Conservation (phyloP, 1,140 invertebrate species). For the Lepidurus apus region DNA sequence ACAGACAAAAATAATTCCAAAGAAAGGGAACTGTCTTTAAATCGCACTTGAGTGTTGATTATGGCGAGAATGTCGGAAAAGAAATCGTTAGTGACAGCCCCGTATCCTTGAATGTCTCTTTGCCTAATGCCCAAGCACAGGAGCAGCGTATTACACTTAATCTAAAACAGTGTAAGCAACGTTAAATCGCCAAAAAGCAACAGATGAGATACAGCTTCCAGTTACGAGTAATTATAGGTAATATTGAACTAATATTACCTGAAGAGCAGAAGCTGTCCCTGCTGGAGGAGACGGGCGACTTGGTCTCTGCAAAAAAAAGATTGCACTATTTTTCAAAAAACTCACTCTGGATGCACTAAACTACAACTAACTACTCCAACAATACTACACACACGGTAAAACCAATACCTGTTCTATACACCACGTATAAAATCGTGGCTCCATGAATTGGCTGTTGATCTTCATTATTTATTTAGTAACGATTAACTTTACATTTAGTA, state of each 20-base stretch:
- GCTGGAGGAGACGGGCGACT: neutral
- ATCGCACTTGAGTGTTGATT: neutral
- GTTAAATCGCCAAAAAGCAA: neutral
- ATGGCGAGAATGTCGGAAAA: neutral
- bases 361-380: neutral
- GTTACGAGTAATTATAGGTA: neutral
- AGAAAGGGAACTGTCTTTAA: constrained; percentile 16
- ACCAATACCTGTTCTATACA: no score
- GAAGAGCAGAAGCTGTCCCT: neutral
- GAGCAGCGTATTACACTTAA: neutral
- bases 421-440: no score
- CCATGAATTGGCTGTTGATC: no score
- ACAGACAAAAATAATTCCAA: constrained; percentile 18
- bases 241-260: neutral
- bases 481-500: no score
- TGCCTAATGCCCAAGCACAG: neutral
- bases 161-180: neutral
- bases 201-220: no score
- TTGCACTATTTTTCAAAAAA: neutral
- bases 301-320: neutral
- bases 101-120: constrained; percentile 3
- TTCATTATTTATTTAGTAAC: no score
- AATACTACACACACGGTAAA: no score
- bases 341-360: neutral
- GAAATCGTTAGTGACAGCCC: neutral